These are phyloP conservation scores for Etheostoma perlongum DNA, from an alignment of 2,797 vertebrate species.

Conservation along the genomic window DNA sequence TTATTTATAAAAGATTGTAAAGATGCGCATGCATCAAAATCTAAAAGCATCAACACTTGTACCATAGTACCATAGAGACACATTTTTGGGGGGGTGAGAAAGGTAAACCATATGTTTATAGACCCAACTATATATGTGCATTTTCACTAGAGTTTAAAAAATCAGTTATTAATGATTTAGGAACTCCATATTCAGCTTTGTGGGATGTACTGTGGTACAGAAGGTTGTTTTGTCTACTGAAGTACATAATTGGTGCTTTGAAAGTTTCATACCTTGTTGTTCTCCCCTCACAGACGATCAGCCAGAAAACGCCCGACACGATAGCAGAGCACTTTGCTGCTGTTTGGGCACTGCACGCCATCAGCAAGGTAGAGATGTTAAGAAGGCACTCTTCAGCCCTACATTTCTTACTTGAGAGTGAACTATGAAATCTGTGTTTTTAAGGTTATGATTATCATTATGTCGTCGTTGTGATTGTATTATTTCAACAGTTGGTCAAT, in stretches of 20 bases:
- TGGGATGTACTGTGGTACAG: background rate
- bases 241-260: background rate
- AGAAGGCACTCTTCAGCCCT: background rate
- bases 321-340: slow-evolving; percentile 85
- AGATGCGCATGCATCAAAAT: background rate
- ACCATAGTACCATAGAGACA: background rate
- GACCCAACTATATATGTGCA: background rate
- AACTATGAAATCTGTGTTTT: background rate
- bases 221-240: background rate
- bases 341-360: slow-evolving; percentile 89
- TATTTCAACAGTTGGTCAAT: slow-evolving; percentile 88
- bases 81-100: background rate
- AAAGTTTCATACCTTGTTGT: background rate
- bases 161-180: background rate
- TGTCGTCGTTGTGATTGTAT: background rate
- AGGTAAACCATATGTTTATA: background rate
- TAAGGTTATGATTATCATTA: background rate
- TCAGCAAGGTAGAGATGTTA: slow-evolving; percentile 90
- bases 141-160: background rate
- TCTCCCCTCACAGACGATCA: slow-evolving; percentile 88
- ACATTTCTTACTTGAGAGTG: no score
- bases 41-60: background rate
- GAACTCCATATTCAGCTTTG: background rate
- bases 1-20: background rate
- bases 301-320: slow-evolving; percentile 88